Evolutionary conservation across 2,797 vertebrate genomes (phyloP).

Genomic region (Coilia nasus): DNA sequence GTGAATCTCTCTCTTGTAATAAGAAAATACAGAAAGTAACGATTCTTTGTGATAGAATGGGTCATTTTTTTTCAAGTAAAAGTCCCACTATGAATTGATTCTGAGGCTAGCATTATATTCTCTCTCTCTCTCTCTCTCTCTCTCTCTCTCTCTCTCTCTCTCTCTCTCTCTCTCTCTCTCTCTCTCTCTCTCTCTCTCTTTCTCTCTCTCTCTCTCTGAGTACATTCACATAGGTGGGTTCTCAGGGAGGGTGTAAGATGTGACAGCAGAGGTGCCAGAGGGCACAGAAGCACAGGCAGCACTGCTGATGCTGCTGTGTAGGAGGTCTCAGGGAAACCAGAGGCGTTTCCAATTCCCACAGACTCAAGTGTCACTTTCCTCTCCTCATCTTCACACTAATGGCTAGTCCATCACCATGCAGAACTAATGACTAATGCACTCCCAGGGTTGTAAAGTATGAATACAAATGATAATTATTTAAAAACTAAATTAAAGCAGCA

Average conservation of each 20-base stretch:
- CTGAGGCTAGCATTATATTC: no score
- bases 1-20: no score
- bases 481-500: neutral
- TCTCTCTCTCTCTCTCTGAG: neutral
- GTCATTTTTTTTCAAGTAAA: no score
- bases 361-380: conserved; percentile 47
- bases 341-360: conserved; percentile 54
- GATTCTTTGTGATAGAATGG: no score
- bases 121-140: no score
- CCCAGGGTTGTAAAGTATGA: neutral
- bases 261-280: conserved; percentile 27
- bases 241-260: conserved; percentile 4
- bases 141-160: no score
- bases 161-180: no score
- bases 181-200: neutral
- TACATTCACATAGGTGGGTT: neutral
- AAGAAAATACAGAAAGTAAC: no score
- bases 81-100: no score
- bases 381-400: conserved; percentile 34
- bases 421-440: neutral
- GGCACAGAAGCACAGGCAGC: conserved; percentile 22
- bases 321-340: conserved; percentile 42
- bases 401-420: neutral
- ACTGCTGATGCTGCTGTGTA: neutral
- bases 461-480: neutral